Base-by-base conservation (phyloP, 1,140 invertebrate genomes). In the Ceratosolen solmsi region DNA sequence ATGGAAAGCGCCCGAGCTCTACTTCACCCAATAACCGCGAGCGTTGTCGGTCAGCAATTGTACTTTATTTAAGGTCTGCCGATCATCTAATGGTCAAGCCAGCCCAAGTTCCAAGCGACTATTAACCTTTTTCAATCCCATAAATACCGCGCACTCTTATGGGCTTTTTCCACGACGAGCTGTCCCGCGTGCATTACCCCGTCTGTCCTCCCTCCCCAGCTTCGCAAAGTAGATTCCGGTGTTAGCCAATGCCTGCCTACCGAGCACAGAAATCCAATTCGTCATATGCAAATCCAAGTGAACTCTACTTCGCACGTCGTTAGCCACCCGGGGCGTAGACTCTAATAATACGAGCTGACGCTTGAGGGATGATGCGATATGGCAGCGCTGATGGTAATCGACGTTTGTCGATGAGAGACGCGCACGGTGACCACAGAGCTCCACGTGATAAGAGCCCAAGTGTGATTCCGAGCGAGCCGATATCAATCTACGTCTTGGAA, bases 101-200 rank as follows among this genome's bases (percentile, higher is more conserved):
- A n/a, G n/a, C n/a, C n/a, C n/a, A n/a, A n/a, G n/a, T n/a, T n/a
- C 20, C 51, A 3, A 15, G 25, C 68, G 33, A 41, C 78, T 71
- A 58, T 79, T 79, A 79, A 79, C 68, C 78, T 72, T 72, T 49
- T 72, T 72, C 51, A 1, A 49, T 7, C 17, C 20, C 51, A 25
- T 68, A 63, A 76, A 22, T 38, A 30, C 25, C 27, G 13, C 58
- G 58, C 3, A 11, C 36, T 49, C 25, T 3, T 20, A 15, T 20
- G 27, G 68, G 75, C 41, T 49, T 68, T 78, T 78, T 41, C 46
- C 63, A 22, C 27, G 38, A 63, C 36, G 13, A 46, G 8, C 25
- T 20, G 41, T 5, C 20, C 41, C 1, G 20, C 2, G 17, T 1
- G 22, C 1, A 8, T 60, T 76, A 1, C 2, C 27, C 33, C n/a